These are phyloP conservation scores for Xiphorhynchus elegans DNA, from an alignment of 2,113 vertebrate genomes.

Conservation along the genomic window DNA sequence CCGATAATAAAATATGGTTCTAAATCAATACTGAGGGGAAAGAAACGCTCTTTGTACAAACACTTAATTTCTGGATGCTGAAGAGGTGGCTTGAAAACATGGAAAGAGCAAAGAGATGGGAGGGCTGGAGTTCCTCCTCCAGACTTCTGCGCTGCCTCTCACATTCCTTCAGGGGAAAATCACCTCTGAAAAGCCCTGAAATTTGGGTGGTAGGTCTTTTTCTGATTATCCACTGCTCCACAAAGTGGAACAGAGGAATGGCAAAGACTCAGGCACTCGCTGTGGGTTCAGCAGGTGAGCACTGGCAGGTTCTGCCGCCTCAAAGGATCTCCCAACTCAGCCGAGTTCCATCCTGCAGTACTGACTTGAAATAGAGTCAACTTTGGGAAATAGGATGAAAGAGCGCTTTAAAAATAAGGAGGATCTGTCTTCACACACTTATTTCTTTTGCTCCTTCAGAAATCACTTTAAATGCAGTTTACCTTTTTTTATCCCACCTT, in stretches of 20 bases:
- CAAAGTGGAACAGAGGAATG: not conserved
- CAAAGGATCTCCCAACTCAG: not conserved
- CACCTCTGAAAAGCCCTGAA: not conserved
- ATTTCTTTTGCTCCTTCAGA: not conserved
- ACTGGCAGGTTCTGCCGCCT: not conserved
- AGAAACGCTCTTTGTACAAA: not conserved
- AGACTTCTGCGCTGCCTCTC: not conserved
- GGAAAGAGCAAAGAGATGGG: not conserved
- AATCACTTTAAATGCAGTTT: not conserved
- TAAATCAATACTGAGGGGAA: not conserved
- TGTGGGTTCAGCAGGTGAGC: not conserved
- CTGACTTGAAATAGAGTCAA: not conserved
- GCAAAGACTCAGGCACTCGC: not conserved
- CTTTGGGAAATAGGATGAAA: not conserved
- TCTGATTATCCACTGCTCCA: not conserved
- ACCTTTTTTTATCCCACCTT: too few species aligned
- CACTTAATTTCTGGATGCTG: not conserved
- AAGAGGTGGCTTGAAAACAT: not conserved
- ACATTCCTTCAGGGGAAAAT: not conserved
- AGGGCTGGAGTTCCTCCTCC: not conserved
- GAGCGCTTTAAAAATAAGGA: not conserved
- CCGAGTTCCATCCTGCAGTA: not conserved
- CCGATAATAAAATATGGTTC: not conserved
- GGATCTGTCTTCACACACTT: not conserved
- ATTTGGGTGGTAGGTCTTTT: not conserved